These are phyloP conservation scores for Triplophysa tibetana DNA, from an alignment of 2,113 vertebrate species.

Conservation along the genomic window DNA sequence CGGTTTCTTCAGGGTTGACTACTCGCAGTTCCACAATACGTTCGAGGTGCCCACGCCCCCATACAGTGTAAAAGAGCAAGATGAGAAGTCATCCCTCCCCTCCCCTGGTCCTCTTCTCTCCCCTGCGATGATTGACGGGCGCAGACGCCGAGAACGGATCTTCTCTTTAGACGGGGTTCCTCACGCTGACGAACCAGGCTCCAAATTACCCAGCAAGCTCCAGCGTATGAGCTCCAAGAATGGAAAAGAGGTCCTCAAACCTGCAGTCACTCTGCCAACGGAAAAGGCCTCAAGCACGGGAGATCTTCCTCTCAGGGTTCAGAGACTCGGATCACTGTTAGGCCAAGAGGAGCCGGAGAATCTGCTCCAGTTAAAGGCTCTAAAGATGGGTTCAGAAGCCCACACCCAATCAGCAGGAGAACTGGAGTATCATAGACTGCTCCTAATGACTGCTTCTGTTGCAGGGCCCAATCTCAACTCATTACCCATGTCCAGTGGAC, in stretches of 20 bases:
- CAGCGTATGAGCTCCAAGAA: constrained; percentile 78
- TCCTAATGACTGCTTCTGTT: constrained; percentile 44
- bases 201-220: constrained; percentile 77
- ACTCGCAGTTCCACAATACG: constrained; percentile 87
- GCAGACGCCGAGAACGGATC: constrained; percentile 70
- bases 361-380: constrained; percentile 71
- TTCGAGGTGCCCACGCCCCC: constrained; percentile 86
- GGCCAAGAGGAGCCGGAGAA: constrained; percentile 69
- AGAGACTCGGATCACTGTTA: constrained; percentile 71
- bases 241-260: constrained; percentile 71
- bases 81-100: constrained; percentile 76
- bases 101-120: constrained; percentile 65
- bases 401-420: constrained; percentile 57
- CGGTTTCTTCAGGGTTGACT: constrained; percentile 89
- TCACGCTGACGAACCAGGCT: constrained; percentile 65
- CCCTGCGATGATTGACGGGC: constrained; percentile 58
- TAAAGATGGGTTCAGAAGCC: constrained; percentile 67
- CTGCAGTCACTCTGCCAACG: constrained; percentile 63
- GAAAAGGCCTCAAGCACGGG: constrained; percentile 77
- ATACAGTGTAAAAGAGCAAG: constrained; percentile 84
- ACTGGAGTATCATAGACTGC: constrained; percentile 65
- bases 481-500: constrained; percentile 49
- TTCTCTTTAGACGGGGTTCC: constrained; percentile 75
- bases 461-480: constrained; percentile 58
- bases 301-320: constrained; percentile 78